A percentile compares a stretch with the other conserved stretches of the same genome.
Evolutionary conservation across 2,888 invertebrate species (phyloP).

Genomic region (Chelonus formosanus): DNA sequence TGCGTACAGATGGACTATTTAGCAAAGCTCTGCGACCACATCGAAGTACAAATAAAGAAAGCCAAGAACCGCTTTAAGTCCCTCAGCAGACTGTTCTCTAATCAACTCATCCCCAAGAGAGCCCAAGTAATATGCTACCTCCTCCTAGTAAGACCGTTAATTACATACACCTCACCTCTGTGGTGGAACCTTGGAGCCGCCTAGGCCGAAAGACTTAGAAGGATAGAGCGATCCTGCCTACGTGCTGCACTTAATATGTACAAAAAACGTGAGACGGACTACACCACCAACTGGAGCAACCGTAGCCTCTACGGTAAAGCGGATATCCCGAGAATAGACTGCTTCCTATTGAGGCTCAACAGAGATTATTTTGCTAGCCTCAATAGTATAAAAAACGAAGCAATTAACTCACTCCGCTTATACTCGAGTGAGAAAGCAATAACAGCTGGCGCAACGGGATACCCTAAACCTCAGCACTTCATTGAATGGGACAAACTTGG

Average conservation of each 20-base stretch:
- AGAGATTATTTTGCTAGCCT: constrained; percentile 9
- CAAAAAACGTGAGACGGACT: not conserved
- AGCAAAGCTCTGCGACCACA: not conserved
- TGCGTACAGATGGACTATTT: constrained; percentile 31
- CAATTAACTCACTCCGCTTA: not conserved
- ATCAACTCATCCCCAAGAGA: not conserved
- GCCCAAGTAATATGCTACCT: not conserved
- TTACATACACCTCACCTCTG: not conserved
- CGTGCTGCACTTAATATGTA: not conserved
- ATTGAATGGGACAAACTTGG: too few relatives aligned
- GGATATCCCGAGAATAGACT: constrained; percentile 1
- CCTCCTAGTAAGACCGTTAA: constrained; percentile 24
- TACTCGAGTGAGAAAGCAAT: too few relatives aligned
- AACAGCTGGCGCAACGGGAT: too few relatives aligned
- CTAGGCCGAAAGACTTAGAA: constrained; percentile 25
- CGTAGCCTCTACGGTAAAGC: constrained; percentile 1
- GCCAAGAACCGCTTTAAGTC: constrained; percentile 8
- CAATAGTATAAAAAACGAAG: not conserved
- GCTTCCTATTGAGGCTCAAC: constrained; percentile 4
- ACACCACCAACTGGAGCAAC: not conserved
- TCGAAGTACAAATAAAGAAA: constrained; percentile 26
- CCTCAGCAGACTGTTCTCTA: not conserved
- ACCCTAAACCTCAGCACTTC: too few relatives aligned
- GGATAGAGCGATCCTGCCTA: constrained; percentile 25
- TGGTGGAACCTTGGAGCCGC: constrained; percentile 12